Evolutionary conservation across 2,888 invertebrate genomes (phyloP).

Genomic region (Conops quadrifasciatus): DNA sequence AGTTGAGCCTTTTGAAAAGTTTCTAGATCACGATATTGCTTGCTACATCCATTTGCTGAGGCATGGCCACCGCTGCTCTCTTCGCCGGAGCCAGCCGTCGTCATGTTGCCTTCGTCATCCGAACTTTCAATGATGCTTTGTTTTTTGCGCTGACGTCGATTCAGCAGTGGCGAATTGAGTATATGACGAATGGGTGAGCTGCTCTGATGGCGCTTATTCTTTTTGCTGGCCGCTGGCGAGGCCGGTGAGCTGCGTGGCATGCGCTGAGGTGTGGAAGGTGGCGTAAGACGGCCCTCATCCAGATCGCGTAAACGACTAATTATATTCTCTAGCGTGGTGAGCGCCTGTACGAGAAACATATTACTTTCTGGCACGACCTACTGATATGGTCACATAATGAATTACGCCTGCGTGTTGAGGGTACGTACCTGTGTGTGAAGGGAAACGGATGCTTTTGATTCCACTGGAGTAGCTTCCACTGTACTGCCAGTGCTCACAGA

Average conservation of each 20-base stretch:
- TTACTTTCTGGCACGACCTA: neutral
- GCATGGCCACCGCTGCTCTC: slow-evolving; percentile 58
- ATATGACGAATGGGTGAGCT: slow-evolving; percentile 83
- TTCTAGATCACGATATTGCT: slow-evolving; percentile 85
- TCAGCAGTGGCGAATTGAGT: slow-evolving; percentile 84
- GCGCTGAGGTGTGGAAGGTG: slow-evolving; percentile 68
- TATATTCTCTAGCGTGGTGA: slow-evolving; percentile 70
- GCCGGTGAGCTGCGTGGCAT: slow-evolving; percentile 81
- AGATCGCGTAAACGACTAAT: slow-evolving; percentile 68
- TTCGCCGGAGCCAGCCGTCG: slow-evolving; percentile 69
- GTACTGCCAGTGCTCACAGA: slow-evolving; percentile 44
- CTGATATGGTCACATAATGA: neutral
- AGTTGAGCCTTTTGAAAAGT: slow-evolving; percentile 92
- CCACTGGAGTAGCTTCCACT: slow-evolving; percentile 63
- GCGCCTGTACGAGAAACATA: slow-evolving; percentile 62
- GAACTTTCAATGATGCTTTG: slow-evolving; percentile 79
- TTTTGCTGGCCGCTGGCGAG: slow-evolving; percentile 77
- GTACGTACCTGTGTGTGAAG: slow-evolving; percentile 63
- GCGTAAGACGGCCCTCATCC: slow-evolving; percentile 67
- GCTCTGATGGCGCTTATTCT: slow-evolving; percentile 78
- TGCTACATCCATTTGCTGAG: slow-evolving; percentile 67
- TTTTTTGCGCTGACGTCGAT: slow-evolving; percentile 77
- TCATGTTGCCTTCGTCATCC: slow-evolving; percentile 76
- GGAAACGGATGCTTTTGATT: slow-evolving; percentile 64
- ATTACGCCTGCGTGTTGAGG: neutral